These are phyloP conservation scores for Eucera pruinosa DNA, from an alignment of 2,888 invertebrate species.

Conservation along the genomic window DNA sequence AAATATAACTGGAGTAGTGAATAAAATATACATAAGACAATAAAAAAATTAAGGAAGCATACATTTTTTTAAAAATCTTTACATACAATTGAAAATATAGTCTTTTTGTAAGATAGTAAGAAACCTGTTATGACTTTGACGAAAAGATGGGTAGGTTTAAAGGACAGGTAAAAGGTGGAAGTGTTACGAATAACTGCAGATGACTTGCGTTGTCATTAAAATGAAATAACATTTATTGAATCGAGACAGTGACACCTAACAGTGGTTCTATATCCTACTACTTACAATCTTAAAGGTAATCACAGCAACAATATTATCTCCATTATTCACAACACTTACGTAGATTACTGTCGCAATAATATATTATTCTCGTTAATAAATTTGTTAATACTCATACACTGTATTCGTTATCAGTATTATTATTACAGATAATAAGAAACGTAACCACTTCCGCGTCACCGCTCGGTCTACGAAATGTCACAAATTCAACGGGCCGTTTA, in stretches of 20 bases:
- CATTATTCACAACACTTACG: conserved; percentile 85
- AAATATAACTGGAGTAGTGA: too few relatives aligned
- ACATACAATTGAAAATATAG: too few relatives aligned
- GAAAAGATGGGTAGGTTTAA: not conserved
- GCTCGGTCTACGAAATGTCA: conserved; percentile 19
- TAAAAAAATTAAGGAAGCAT: too few relatives aligned
- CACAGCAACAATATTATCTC: conserved; percentile 85
- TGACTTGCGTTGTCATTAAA: conserved; percentile 75
- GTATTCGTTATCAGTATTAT: conserved; percentile 77
- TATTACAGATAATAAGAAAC: conserved; percentile 77
- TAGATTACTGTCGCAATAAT: conserved; percentile 84
- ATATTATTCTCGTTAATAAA: conserved; percentile 82
- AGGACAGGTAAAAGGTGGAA: not conserved
- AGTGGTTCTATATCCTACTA: conserved; percentile 83
- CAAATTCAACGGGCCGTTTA: not conserved
- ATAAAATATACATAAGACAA: too few relatives aligned
- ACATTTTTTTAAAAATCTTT: too few relatives aligned
- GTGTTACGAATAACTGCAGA: conserved; percentile 39
- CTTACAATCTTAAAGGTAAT: conserved; percentile 84
- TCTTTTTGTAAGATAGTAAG: too few relatives aligned
- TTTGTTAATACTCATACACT: conserved; percentile 81
- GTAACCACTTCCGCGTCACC: conserved; percentile 69
- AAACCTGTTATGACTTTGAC: not conserved
- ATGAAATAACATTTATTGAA: conserved; percentile 85
- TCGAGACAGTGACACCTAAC: conserved; percentile 84